phyloP scores from a whole-genome alignment of 2,797 vertebrate species.

The Phoxinus dragarum region DNA sequence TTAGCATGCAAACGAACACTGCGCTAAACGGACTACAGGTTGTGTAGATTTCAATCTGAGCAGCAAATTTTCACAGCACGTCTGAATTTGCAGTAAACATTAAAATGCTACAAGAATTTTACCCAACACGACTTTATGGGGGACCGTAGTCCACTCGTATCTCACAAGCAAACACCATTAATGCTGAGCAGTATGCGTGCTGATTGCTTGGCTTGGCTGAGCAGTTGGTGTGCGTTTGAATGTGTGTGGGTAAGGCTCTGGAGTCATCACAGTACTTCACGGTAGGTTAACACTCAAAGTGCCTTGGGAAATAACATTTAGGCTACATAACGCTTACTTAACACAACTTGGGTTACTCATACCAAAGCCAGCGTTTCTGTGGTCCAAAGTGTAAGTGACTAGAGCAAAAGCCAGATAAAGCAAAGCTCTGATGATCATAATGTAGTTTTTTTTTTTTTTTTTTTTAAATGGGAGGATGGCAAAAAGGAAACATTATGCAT shows the following conservation, averaged over 20 bases:
- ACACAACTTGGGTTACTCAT: conserved; percentile 79
- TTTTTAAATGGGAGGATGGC: neutral
- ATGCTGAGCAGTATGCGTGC: conserved; percentile 41
- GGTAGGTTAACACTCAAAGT: conserved; percentile 78
- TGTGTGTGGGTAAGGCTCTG: conserved; percentile 61
- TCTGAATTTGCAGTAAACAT: conserved; percentile 36
- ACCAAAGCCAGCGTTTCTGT: conserved; percentile 51
- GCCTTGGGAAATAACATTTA: conserved; percentile 79
- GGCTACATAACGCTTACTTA: conserved; percentile 78
- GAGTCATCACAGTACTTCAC: conserved; percentile 77
- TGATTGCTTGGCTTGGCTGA: conserved; percentile 55
- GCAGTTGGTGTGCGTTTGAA: conserved; percentile 53
- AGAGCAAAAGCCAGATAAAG: conserved; percentile 30
- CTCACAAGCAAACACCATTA: conserved; percentile 47
- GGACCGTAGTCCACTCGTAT: neutral
- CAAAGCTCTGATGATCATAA: conserved; percentile 13
- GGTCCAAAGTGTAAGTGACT: conserved; percentile 5
- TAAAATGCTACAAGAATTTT: conserved; percentile 23
- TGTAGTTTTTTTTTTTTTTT: neutral
- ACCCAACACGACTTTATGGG: conserved; percentile 27
- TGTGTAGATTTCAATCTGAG: neutral
- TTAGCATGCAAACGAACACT: conserved; percentile 24
- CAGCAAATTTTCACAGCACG: neutral
- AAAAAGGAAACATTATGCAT: neutral
- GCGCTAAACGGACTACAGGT: conserved; percentile 4